Percentiles rank a stretch among this genome's conserved stretches.
phyloP scores from a whole-genome alignment of 2,797 vertebrate genomes.

The Phylloscopus collybita region DNA sequence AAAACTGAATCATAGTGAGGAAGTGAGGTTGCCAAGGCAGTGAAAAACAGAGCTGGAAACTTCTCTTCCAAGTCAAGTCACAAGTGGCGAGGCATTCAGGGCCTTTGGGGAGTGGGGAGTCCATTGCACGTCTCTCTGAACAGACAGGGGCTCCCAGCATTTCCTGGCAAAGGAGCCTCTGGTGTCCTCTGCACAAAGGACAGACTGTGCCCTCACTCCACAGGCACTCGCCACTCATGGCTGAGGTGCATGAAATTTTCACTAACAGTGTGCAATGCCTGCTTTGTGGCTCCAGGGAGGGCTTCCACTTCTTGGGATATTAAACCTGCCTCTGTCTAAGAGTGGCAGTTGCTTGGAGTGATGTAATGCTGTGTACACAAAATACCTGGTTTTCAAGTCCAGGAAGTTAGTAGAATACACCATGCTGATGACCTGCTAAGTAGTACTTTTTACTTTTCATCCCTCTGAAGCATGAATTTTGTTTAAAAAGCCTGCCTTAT shows the following conservation, averaged over 20 bases:
- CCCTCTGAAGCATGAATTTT: background rate
- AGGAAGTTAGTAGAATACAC: background rate
- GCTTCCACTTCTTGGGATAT: background rate
- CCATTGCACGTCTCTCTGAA: background rate
- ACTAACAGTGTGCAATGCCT: background rate
- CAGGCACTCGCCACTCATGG: background rate
- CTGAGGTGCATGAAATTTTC: background rate
- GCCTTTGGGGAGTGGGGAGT: constrained; percentile 16
- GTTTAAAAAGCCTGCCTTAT: background rate
- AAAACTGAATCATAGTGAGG: constrained; percentile 57
- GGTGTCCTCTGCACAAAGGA: background rate
- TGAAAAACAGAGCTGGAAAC: constrained; percentile 51
- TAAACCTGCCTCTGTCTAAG: background rate
- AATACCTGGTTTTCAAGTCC: background rate
- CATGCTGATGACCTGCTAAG: background rate
- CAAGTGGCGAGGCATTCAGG: constrained; percentile 13
- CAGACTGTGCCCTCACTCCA: background rate
- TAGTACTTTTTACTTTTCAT: background rate
- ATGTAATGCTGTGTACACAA: background rate
- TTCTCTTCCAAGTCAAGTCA: constrained; percentile 14
- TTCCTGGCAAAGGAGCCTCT: background rate
- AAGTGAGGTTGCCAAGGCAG: constrained; percentile 65
- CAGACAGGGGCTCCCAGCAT: background rate
- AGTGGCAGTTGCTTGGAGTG: background rate
- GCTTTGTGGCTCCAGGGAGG: background rate